Base-by-base conservation (phyloP, 30 jellyfish, hydroid and myxozoan genomes). In the Hydractinia symbiolongicarpus region DNA sequence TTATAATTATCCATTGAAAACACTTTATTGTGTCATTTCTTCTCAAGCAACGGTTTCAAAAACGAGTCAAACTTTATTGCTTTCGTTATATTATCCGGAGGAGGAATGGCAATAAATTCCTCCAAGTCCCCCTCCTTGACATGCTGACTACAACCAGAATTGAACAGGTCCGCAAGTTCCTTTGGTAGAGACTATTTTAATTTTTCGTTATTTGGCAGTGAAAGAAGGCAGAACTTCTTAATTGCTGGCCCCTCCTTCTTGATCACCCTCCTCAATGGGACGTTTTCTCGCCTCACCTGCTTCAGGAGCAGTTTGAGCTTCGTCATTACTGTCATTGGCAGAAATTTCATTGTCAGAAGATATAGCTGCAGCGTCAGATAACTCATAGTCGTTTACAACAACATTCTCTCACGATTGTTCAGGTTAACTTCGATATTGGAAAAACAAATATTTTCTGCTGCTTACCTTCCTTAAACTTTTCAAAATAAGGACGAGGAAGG, bases 161-260 rank as follows among this genome's bases (percentile, higher is more conserved):
- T n/a, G 78, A 67, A 30, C 14, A 67, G 21, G 14, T 67, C 51
- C 14, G 78, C 14, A 13, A 67, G 50, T 16, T 67, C 78, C 78
- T 67, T 30, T 11, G 69, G 69, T 11, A 58, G 69, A 58, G 15
- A 13, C 69, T 3, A 58, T 0, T 30, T 30, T 30, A 30, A 30
- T 30, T 30, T 30, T 30, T 30, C 44, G 44, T 30, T 30, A 30
- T 30, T 30, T 30, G 44, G 44, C 69, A 58, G 15, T 13, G 15
- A 58, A 58, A 3, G 69, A 11, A 58, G 19, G 19, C 69, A 58
- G 69, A 58, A 58, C 19, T 58, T 58, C 44, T 1, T 30, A 30
- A 30, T 30, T 30, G 44, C 44, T 30, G 44, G 44, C 1, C 2
- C 44, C 44, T 30, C 19, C 69, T 13, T 58, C 1, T 58, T 58